phyloP scores from a whole-genome alignment of 1,140 invertebrate genomes.

The Aricia agestis region DNA sequence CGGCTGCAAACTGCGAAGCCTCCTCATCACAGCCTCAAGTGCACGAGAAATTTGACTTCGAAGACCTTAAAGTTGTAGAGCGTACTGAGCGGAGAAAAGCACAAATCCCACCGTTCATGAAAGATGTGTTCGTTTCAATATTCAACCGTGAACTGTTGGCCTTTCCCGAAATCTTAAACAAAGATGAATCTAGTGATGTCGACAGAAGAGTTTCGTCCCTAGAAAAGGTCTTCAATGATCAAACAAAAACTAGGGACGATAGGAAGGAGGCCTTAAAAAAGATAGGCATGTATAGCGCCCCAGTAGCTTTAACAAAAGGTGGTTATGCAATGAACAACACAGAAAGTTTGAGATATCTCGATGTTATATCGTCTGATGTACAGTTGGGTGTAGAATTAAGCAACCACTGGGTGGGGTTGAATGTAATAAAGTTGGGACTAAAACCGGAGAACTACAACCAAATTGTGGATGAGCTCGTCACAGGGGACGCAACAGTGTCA shows the following conservation, averaged over 20 bases:
- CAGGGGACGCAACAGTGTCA: conserved; percentile 43
- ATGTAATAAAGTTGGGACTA: conserved; percentile 44
- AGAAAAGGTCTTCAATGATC: conserved; percentile 78
- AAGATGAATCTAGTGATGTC: conserved; percentile 80
- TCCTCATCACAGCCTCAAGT: conserved; percentile 50
- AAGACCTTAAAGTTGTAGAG: conserved; percentile 61
- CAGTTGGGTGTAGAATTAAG: conserved; percentile 50
- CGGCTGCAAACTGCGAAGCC: conserved; percentile 42
- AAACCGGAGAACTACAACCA: conserved; percentile 48
- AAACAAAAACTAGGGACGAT: conserved; percentile 45
- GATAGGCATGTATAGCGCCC: conserved; percentile 57
- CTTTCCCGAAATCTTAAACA: conserved; percentile 81
- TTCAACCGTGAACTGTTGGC: conserved; percentile 79
- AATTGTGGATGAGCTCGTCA: conserved; percentile 46
- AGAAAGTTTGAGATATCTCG: conserved; percentile 76
- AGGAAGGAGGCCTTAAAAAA: conserved; percentile 40
- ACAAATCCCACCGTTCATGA: conserved; percentile 77
- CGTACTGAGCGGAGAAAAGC: conserved; percentile 51
- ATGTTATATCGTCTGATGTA: conserved; percentile 69
- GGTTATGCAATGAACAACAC: conserved; percentile 75
- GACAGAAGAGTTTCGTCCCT: conserved; percentile 77
- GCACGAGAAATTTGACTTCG: conserved; percentile 63
- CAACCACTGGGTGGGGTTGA: conserved; percentile 59
- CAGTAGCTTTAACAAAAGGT: conserved; percentile 54
- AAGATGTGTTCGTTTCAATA: conserved; percentile 78